Conservation (phyloP, 2,888 invertebrate species). For the Imbricaverruca yamaguchii region DNA sequence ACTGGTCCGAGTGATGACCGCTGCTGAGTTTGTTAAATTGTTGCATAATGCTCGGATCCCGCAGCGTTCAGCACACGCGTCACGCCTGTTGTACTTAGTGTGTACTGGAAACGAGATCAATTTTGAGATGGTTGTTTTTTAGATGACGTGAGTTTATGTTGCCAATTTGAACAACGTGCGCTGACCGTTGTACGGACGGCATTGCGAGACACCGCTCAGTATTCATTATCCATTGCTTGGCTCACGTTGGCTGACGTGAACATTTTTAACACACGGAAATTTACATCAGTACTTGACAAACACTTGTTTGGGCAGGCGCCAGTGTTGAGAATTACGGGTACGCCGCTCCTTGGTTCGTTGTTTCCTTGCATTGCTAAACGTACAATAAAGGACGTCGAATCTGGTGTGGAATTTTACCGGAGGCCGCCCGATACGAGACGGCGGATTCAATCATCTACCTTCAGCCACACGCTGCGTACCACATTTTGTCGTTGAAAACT, state of each 20-base stretch:
- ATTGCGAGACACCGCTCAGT: constrained; percentile 1
- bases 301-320: not conserved
- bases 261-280: constrained; percentile 8
- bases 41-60: not conserved
- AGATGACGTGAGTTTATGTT: not conserved
- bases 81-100: not conserved
- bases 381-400: too few relatives aligned
- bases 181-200: not conserved
- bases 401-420: too few relatives aligned
- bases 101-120: not conserved
- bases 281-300: constrained; percentile 4
- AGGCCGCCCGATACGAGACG: too few relatives aligned
- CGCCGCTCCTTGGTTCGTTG: too few relatives aligned
- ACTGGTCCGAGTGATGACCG: too few relatives aligned
- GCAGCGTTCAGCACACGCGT: too few relatives aligned
- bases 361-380: too few relatives aligned
- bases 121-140: constrained; percentile 6
- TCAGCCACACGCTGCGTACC: too few relatives aligned
- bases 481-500: too few relatives aligned
- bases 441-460: too few relatives aligned
- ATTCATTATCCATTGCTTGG: constrained; percentile 7
- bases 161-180: not conserved
- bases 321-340: too few relatives aligned
- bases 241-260: not conserved
- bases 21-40: not conserved